Conservation (phyloP, 2,113 vertebrate species). For the Tonatia bakeri region DNA sequence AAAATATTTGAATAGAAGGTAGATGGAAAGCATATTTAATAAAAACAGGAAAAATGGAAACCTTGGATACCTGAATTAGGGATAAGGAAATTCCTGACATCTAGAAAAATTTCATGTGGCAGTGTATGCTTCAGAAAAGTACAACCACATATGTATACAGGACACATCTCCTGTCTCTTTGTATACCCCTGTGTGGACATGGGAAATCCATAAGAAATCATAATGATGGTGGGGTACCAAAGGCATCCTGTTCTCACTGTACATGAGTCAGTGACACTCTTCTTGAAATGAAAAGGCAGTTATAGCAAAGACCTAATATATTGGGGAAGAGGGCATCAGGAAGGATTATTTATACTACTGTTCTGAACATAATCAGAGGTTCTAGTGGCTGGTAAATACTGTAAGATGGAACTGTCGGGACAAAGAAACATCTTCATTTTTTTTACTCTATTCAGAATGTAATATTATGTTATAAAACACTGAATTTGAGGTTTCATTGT, state of each 20-base stretch:
- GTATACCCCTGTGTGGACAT: background rate
- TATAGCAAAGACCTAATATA: background rate
- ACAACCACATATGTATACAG: background rate
- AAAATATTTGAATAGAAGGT: constrained; percentile 19
- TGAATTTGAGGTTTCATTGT: constrained; percentile 12
- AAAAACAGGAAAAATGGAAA: background rate
- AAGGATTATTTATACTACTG: background rate
- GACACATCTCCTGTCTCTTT: background rate
- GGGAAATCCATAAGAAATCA: background rate
- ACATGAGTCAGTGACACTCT: background rate
- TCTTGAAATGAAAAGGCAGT: background rate
- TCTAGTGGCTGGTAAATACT: background rate
- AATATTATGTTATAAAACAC: constrained; percentile 34
- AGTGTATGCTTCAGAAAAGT: constrained; percentile 9
- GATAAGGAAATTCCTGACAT: background rate
- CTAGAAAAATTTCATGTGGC: background rate
- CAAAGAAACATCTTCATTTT: constrained; percentile 1
- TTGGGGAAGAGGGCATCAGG: background rate
- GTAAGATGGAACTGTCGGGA: background rate
- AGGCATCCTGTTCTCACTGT: constrained; percentile 17
- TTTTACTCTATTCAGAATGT: background rate
- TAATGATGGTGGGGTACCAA: background rate
- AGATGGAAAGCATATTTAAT: constrained; percentile 11
- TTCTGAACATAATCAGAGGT: constrained; percentile 30
- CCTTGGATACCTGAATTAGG: background rate